phyloP scores from a whole-genome alignment of 1,140 invertebrate species.

The Drosophila sucinea region DNA sequence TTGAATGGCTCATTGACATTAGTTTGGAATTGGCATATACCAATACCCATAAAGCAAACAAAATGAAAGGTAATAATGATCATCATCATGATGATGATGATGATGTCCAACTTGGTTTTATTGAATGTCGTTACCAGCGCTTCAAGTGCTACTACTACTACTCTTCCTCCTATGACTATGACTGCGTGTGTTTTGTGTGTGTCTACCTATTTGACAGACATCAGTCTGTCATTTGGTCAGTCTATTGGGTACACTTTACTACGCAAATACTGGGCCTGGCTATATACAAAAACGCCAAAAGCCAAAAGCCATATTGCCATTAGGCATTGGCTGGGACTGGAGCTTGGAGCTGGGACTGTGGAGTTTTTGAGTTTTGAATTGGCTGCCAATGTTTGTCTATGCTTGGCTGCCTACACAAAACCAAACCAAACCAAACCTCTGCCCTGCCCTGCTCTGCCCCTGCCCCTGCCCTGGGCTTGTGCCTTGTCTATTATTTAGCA shows the following conservation, averaged over 20 bases:
- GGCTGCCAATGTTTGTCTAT: slow-evolving; percentile 67
- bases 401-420: slow-evolving; percentile 58
- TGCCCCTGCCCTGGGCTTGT: neutral
- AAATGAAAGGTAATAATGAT: slow-evolving; percentile 22
- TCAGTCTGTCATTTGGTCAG: slow-evolving; percentile 39
- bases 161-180: neutral
- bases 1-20: slow-evolving; percentile 10
- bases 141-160: slow-evolving; percentile 29
- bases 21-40: slow-evolving; percentile 7
- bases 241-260: slow-evolving; percentile 70
- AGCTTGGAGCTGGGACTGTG: neutral
- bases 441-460: neutral
- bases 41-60: slow-evolving; percentile 3
- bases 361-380: slow-evolving; percentile 26
- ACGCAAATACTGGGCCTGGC: slow-evolving; percentile 67
- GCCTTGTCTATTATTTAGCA: slow-evolving; percentile 78
- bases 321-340: slow-evolving; percentile 36
- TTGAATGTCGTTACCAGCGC: slow-evolving; percentile 35
- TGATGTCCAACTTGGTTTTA: slow-evolving; percentile 21
- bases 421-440: slow-evolving; percentile 23
- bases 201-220: slow-evolving; percentile 26
- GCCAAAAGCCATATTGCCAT: slow-evolving; percentile 74
- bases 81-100: slow-evolving; percentile 9
- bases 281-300: slow-evolving; percentile 58
- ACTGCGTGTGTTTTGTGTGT: slow-evolving; percentile 36